These are phyloP conservation scores for Zaprionus nigranus DNA, from an alignment of 1,140 invertebrate species.

Conservation along the genomic window DNA sequence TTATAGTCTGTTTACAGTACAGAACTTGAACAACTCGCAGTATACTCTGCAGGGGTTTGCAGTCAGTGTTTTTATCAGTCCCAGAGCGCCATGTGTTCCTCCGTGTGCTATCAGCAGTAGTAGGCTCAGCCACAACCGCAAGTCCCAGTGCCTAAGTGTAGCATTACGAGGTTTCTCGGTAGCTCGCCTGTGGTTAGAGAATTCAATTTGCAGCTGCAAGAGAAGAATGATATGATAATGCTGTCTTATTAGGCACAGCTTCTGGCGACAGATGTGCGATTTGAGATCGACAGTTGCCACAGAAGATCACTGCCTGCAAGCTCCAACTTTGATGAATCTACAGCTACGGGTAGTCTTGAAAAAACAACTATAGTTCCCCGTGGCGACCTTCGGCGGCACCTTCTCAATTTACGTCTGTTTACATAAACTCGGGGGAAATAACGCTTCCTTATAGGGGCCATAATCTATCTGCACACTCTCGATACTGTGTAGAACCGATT, in stretches of 20 bases:
- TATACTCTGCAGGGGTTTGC: background rate
- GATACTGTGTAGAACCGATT: conserved; percentile 35
- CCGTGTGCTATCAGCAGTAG: conserved; percentile 26
- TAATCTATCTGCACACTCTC: conserved; percentile 47
- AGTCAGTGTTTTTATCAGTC: conserved; percentile 18
- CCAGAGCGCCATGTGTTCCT: conserved; percentile 37
- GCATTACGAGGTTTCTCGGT: conserved; percentile 18
- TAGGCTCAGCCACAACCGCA: conserved; percentile 35
- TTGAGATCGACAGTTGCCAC: conserved; percentile 17
- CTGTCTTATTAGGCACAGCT: conserved; percentile 34
- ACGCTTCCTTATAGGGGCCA: conserved; percentile 44
- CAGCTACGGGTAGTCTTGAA: background rate
- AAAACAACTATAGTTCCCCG: background rate
- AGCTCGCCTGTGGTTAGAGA: conserved; percentile 13
- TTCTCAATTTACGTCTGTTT: conserved; percentile 38
- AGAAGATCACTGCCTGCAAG: background rate
- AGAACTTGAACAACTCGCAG: background rate
- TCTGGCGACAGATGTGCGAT: conserved; percentile 30
- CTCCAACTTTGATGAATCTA: background rate
- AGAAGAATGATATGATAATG: conserved; percentile 1
- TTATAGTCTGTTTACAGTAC: too few species aligned
- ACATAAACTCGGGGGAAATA: conserved; percentile 45
- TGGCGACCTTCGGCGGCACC: conserved; percentile 19
- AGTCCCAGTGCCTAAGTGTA: conserved; percentile 39
- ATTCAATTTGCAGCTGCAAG: conserved; percentile 10